phyloP scores from a whole-genome alignment of 2,113 vertebrate species.

The Salminus brasiliensis region DNA sequence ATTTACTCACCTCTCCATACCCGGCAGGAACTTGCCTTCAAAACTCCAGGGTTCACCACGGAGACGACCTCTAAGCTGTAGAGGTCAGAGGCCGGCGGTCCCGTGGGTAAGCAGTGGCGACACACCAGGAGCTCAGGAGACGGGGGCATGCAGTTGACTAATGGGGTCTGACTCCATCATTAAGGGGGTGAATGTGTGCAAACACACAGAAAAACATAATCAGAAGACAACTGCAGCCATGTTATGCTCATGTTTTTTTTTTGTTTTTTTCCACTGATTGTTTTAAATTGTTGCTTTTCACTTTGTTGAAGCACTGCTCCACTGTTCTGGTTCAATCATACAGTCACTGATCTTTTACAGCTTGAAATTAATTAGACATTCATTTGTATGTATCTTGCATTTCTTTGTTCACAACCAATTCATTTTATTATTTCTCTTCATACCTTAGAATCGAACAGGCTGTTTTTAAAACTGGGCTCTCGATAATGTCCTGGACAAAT shows the following conservation, averaged over 20 bases:
- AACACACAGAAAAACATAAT: constrained; percentile 30
- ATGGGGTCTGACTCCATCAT: constrained; percentile 47
- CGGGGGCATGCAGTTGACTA: constrained; percentile 53
- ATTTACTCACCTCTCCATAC: constrained; percentile 46
- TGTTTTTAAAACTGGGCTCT: too few species aligned
- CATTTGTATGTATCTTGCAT: too few species aligned
- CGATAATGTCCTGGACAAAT: too few species aligned
- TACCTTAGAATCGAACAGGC: too few species aligned
- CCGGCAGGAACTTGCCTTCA: constrained; percentile 64
- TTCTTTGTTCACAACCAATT: too few species aligned
- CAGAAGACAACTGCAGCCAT: neutral
- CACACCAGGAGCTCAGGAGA: constrained; percentile 49
- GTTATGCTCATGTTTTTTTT: neutral
- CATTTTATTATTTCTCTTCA: too few species aligned
- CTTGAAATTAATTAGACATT: too few species aligned
- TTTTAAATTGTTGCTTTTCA: neutral
- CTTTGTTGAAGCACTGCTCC: too few species aligned
- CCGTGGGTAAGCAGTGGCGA: constrained; percentile 63
- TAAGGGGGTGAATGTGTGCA: constrained; percentile 30
- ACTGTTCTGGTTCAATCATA: too few species aligned
- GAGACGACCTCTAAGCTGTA: constrained; percentile 60
- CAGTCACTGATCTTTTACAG: too few species aligned
- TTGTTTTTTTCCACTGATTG: neutral
- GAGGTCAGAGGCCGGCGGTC: constrained; percentile 62
- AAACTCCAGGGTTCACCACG: constrained; percentile 64